phyloP scores from a whole-genome alignment of 1,140 invertebrate genomes.

The Vollenhovia emeryi region DNA sequence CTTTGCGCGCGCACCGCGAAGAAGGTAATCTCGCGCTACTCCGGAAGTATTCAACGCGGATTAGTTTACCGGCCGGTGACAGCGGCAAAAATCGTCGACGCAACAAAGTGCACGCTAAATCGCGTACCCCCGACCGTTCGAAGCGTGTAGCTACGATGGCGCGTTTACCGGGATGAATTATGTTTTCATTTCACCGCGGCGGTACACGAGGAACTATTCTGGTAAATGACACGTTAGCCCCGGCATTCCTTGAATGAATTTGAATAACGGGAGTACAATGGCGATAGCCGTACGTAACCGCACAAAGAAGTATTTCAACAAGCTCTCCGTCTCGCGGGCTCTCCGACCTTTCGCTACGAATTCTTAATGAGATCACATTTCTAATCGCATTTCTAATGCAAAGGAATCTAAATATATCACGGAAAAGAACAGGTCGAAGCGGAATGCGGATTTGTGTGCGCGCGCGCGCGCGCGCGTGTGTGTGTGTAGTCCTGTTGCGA shows the following conservation, averaged over 20 bases:
- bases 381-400: not conserved
- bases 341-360: slow-evolving; percentile 34
- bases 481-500: not conserved
- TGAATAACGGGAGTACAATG: slow-evolving; percentile 61
- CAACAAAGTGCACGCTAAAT: slow-evolving; percentile 17
- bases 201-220: not conserved
- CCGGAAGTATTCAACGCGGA: slow-evolving; percentile 41
- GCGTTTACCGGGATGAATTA: slow-evolving; percentile 10
- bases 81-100: slow-evolving; percentile 14
- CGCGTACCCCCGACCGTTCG: not conserved
- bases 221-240: not conserved
- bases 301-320: slow-evolving; percentile 29
- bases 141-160: not conserved
- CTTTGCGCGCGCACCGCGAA: not conserved
- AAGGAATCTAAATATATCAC: not conserved
- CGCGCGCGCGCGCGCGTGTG: no score
- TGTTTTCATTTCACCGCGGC: not conserved
- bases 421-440: no score
- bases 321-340: slow-evolving; percentile 18
- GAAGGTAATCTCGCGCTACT: slow-evolving; percentile 29
- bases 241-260: slow-evolving; percentile 41
- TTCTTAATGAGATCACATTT: slow-evolving; percentile 42
- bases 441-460: not conserved
- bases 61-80: slow-evolving; percentile 35
- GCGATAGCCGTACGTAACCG: not conserved